A percentile compares a stretch with the other conserved stretches of the same genome.
Evolutionary conservation across 2,797 vertebrate species (phyloP).

Genomic region (Enteromius radiatus): DNA sequence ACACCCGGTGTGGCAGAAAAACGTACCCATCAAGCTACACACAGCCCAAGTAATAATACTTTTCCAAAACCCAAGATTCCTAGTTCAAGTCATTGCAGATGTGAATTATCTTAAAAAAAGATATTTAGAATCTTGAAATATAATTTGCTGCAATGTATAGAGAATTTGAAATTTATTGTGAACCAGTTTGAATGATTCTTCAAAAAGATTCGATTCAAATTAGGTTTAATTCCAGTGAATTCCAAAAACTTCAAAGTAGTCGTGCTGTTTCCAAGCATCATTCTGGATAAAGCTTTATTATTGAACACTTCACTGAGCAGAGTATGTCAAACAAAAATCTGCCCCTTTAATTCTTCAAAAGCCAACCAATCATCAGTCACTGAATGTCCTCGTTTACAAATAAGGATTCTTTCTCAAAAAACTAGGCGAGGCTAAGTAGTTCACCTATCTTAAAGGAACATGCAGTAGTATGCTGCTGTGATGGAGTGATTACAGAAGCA

Average conservation of each 20-base stretch:
- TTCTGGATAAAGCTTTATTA: neutral
- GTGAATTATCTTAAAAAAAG: neutral
- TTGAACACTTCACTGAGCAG: neutral
- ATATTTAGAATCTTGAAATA: neutral
- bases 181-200: neutral
- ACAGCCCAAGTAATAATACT: neutral
- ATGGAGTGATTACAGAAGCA: neutral
- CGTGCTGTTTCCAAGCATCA: neutral
- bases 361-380: constrained; percentile 58
- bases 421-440: constrained; percentile 51
- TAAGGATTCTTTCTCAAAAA: constrained; percentile 40
- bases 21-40: neutral
- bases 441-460: constrained; percentile 60
- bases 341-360: constrained; percentile 66
- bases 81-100: neutral
- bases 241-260: neutral
- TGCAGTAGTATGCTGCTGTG: neutral
- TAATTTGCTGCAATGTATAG: neutral
- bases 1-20: neutral
- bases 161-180: neutral
- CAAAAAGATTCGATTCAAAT: neutral
- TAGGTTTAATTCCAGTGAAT: neutral
- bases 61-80: neutral
- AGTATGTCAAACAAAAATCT: constrained; percentile 5
- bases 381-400: constrained; percentile 60